These are phyloP conservation scores for Drepana falcataria DNA, from an alignment of 2,888 invertebrate species.

Conservation along the genomic window DNA sequence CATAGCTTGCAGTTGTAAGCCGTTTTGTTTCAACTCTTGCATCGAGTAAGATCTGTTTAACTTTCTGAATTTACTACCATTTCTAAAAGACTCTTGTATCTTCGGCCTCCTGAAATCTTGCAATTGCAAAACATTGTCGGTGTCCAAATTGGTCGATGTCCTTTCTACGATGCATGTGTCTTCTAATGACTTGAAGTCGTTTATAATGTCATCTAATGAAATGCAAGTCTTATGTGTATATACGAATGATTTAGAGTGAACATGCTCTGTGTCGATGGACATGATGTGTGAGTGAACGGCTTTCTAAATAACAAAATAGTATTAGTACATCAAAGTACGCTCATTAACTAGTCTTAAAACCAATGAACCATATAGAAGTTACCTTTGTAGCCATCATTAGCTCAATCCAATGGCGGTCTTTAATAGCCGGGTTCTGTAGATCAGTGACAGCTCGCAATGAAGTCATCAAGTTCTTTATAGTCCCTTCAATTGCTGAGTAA, in stretches of 20 bases:
- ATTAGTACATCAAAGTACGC: constrained; percentile 13
- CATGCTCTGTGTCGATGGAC: constrained; percentile 40
- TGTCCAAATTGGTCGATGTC: constrained; percentile 14
- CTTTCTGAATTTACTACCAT: constrained; percentile 33
- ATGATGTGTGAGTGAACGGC: constrained; percentile 41
- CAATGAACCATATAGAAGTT: constrained; percentile 7
- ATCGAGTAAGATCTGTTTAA: constrained; percentile 48
- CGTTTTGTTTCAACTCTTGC: constrained; percentile 47
- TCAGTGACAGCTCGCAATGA: constrained; percentile 95
- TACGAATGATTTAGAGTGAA: constrained; percentile 25
- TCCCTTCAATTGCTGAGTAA: constrained; percentile 87
- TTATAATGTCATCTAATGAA: constrained; percentile 45
- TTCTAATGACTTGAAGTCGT: constrained; percentile 54
- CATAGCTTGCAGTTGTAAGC: constrained; percentile 34
- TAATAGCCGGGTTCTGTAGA: constrained; percentile 95
- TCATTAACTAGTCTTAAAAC: not conserved
- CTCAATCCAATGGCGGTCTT: constrained; percentile 96
- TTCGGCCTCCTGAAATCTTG: constrained; percentile 56
- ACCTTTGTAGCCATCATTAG: constrained; percentile 95
- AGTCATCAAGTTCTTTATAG: constrained; percentile 94
- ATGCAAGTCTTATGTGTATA: constrained; percentile 24
- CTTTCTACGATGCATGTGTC: constrained; percentile 27
- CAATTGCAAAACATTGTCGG: constrained; percentile 36
- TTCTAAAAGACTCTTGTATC: constrained; percentile 31
- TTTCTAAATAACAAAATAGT: constrained; percentile 49